Base-by-base conservation (phyloP, 2,888 invertebrate genomes). In the Perizoma affinitatum region DNA sequence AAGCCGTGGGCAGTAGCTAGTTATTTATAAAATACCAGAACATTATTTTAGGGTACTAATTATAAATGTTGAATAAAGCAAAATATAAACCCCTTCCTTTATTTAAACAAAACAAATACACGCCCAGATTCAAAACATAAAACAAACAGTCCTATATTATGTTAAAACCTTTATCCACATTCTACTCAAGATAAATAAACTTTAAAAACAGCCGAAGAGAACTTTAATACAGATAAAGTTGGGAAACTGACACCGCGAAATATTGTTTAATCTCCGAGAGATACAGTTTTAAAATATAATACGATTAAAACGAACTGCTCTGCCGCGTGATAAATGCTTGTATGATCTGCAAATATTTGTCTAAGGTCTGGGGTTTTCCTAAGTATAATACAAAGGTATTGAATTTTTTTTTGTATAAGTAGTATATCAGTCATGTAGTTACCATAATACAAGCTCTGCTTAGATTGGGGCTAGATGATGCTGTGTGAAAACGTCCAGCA, bases 141-240 rank as follows among this genome's bases (percentile, higher is more conserved):
- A 50, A 51, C 58, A 58, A 47, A 62, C 46, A 51, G 7, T 47
- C n/a, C 46, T 10, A 54, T 57, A 58, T 62, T 62, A 58, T 62
- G 61, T 54, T 58, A 58, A 61, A 57, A 47, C 61, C 58, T 47
- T 62, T 58, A 62, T 62, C 61, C 61, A 58, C 45, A 53, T 5
- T 46, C 51, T 51, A 60, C 42, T 51, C 57, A 57, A 61, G 58
- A 62, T 58, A 58, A 63, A 59, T 54, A 58, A 54, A 44, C 38
- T 41, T 44, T 4, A 47, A 61, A 52, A 60, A 48, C 51, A 61
- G 52, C 36, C 47, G 48, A 45, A 49, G 9, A 5, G 7, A 46
- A 61, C 48, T 38, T 48, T 38, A 6, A 43, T 40, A 47, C 40
- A 54, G 58, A 56, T 45, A 50, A 54, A 58, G 44, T 58, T 54